These are phyloP conservation scores for Xenops minutus DNA, from an alignment of 2,797 vertebrate species.

Conservation along the genomic window DNA sequence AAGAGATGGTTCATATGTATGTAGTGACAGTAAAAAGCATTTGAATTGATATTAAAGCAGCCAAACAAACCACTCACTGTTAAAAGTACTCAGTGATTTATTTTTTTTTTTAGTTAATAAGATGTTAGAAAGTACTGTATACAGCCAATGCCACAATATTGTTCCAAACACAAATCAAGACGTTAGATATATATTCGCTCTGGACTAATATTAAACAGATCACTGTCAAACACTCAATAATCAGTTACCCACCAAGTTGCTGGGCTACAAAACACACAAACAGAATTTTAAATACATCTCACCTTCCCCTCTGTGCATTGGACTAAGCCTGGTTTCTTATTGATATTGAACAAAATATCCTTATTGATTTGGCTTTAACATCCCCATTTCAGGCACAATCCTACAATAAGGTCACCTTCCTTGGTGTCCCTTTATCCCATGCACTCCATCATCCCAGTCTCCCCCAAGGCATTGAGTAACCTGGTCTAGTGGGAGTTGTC, in stretches of 20 bases:
- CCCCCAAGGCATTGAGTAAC: background rate
- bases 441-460: background rate
- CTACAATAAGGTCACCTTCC: background rate
- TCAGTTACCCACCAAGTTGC: background rate
- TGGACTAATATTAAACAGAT: background rate
- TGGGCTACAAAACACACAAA: background rate
- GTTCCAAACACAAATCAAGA: constrained; percentile 34
- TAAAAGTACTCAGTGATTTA: background rate
- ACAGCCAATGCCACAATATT: background rate
- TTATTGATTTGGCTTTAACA: background rate
- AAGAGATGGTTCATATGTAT: background rate
- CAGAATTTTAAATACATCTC: constrained; percentile 15
- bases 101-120: constrained; percentile 21
- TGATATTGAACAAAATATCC: background rate
- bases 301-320: background rate
- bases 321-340: background rate
- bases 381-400: background rate
- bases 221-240: constrained; percentile 43
- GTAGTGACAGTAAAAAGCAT: background rate
- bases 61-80: constrained; percentile 44
- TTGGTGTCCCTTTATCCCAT: background rate
- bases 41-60: constrained; percentile 4
- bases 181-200: background rate
- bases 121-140: background rate
- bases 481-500: background rate